These are phyloP conservation scores for Sebastes trivittatus DNA, from an alignment of 2,797 vertebrate genomes.

Conservation along the genomic window DNA sequence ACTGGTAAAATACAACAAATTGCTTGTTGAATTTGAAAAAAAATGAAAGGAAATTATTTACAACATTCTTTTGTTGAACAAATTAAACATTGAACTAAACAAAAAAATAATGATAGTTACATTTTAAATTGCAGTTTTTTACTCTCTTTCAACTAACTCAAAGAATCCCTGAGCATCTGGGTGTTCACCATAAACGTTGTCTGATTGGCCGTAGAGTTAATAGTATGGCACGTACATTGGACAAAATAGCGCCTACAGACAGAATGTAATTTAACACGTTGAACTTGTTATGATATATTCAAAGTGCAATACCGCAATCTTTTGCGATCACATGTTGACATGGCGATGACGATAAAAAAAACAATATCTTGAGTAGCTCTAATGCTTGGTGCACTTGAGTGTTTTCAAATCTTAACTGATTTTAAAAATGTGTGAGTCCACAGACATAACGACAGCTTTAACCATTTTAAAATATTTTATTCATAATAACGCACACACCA, in stretches of 20 bases:
- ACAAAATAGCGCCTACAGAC: neutral
- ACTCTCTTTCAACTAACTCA: too few species aligned
- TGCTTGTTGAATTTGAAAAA: neutral
- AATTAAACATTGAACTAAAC: neutral
- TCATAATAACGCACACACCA: neutral
- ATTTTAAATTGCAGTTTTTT: neutral
- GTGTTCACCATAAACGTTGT: neutral
- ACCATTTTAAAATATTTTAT: neutral
- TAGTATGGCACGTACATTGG: neutral
- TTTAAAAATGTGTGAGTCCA: neutral
- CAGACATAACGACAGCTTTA: neutral
- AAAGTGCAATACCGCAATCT: neutral
- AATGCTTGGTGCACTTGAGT: too few species aligned
- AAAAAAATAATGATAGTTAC: neutral
- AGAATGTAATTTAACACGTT: neutral
- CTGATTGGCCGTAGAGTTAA: neutral
- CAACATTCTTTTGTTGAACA: neutral
- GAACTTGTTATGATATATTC: neutral
- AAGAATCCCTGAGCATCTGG: neutral
- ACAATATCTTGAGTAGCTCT: neutral
- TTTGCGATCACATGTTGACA: neutral
- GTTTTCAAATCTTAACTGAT: too few species aligned
- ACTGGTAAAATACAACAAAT: neutral
- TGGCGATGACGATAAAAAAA: neutral
- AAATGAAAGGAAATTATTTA: neutral